phyloP scores from a whole-genome alignment of 1,140 invertebrate genomes.

The Euura saliciscinereae region DNA sequence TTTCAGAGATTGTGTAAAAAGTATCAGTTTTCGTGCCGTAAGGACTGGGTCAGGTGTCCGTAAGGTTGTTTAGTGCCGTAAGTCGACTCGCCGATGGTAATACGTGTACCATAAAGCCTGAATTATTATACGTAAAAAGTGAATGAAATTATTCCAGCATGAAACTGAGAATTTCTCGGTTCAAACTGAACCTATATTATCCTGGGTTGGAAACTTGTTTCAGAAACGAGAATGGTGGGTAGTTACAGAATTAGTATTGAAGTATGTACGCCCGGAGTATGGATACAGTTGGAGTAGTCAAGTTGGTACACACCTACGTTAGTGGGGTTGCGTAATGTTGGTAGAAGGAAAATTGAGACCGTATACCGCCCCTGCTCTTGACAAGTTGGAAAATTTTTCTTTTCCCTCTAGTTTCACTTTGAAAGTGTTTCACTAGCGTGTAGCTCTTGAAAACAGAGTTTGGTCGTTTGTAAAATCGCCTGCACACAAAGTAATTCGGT shows the following conservation, averaged over 20 bases:
- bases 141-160: background rate
- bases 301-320: background rate
- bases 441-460: slow-evolving; percentile 1
- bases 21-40: background rate
- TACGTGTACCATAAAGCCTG: background rate
- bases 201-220: background rate
- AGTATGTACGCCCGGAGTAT: background rate
- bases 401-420: background rate
- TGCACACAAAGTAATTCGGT: background rate
- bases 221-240: background rate
- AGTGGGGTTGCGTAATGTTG: background rate
- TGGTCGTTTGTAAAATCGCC: background rate
- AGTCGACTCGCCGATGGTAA: background rate
- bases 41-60: background rate
- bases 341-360: background rate
- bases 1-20: no score
- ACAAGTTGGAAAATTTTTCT: background rate
- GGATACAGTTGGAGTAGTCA: background rate
- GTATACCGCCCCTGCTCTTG: background rate
- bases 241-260: background rate
- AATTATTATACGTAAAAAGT: background rate
- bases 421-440: background rate
- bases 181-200: background rate
- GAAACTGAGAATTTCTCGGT: background rate
- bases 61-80: background rate